These are phyloP conservation scores for Oasisia sp. DNA, from an alignment of 2,888 invertebrate species.

Conservation along the genomic window DNA sequence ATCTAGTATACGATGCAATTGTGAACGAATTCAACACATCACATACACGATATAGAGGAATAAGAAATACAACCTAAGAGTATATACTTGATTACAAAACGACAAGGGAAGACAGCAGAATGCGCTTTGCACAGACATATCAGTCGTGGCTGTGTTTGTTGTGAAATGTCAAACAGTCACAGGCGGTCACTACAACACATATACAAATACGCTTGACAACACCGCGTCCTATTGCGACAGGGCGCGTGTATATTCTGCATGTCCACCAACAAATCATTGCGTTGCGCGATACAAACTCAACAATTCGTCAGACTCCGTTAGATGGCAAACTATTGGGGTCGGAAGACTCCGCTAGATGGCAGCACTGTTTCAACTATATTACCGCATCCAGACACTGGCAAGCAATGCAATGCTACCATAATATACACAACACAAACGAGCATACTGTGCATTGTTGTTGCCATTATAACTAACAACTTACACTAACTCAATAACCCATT, in stretches of 20 bases:
- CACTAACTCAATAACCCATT: neutral
- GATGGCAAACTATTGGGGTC: neutral
- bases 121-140: neutral
- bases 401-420: neutral
- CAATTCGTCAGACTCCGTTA: neutral
- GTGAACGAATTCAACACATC: too few relatives aligned
- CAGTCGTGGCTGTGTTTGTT: neutral
- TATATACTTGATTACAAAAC: neutral
- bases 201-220: neutral
- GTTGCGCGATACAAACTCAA: neutral
- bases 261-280: neutral
- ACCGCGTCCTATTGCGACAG: neutral
- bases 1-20: too few relatives aligned
- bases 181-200: neutral
- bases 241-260: neutral
- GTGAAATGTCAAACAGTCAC: neutral
- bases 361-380: neutral
- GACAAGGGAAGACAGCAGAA: neutral
- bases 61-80: neutral
- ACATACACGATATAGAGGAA: neutral
- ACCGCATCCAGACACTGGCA: neutral
- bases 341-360: neutral
- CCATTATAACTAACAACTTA: neutral
- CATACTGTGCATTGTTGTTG: neutral
- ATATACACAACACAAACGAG: neutral